These are phyloP conservation scores for Chanos chanos DNA, from an alignment of 2,797 vertebrate genomes.

Conservation along the genomic window DNA sequence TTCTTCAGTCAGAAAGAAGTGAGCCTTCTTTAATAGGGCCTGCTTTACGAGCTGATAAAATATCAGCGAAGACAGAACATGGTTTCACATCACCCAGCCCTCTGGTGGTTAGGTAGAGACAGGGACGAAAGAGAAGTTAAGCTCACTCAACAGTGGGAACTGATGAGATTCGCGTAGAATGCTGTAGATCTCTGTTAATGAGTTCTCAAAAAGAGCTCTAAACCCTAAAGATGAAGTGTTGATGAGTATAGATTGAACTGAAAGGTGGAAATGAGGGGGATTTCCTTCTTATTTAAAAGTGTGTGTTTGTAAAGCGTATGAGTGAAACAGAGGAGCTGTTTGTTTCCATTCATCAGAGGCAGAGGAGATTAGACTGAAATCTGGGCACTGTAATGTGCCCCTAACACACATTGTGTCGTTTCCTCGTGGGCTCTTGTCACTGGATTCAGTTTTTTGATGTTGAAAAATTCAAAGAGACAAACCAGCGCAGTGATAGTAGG, in stretches of 20 bases:
- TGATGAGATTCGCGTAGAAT: conserved; percentile 12
- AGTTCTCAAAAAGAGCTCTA: conserved; percentile 40
- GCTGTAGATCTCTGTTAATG: conserved; percentile 48
- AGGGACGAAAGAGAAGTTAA: conserved; percentile 24
- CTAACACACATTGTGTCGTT: conserved; percentile 14
- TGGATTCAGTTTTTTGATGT: conserved; percentile 29
- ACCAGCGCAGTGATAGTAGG: conserved; percentile 36
- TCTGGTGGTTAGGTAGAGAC: conserved; percentile 18
- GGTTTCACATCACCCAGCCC: conserved; percentile 45
- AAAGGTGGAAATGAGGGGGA: conserved; percentile 41
- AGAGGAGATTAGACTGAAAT: conserved; percentile 41
- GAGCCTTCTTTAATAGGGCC: conserved; percentile 19
- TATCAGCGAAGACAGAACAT: background rate
- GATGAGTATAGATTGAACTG: conserved; percentile 29
- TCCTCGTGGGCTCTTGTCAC: conserved; percentile 7
- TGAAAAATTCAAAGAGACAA: conserved; percentile 42
- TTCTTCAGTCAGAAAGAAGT: conserved; percentile 26
- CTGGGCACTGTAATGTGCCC: conserved; percentile 39
- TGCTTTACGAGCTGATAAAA: conserved; percentile 36
- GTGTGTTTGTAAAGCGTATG: conserved; percentile 51
- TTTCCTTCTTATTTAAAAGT: conserved; percentile 43
- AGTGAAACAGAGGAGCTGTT: too few relatives aligned
- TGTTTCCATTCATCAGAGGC: conserved; percentile 11
- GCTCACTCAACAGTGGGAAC: background rate
- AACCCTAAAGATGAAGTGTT: conserved; percentile 35